Evolutionary conservation across 2,113 vertebrate genomes (phyloP).

Genomic region (Takifugu bimaculatus): DNA sequence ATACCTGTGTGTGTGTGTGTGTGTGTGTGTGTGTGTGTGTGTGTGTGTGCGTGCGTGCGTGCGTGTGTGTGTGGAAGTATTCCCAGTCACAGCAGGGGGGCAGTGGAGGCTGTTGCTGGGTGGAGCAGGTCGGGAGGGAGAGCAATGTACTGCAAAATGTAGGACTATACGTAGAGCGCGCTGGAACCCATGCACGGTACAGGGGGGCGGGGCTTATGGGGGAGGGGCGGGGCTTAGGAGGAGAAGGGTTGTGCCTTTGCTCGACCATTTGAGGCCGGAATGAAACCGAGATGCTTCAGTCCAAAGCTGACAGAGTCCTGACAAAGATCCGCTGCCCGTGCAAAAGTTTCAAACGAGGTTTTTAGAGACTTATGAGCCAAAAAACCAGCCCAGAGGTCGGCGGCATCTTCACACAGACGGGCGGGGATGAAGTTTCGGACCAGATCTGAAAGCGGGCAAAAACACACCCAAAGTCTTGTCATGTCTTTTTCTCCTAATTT

Average conservation of each 20-base stretch:
- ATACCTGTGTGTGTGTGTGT: conserved; percentile 34
- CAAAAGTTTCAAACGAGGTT: too few species aligned
- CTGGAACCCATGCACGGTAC: conserved; percentile 9
- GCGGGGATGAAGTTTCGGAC: too few species aligned
- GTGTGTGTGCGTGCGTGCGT: conserved; percentile 11
- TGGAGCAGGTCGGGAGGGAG: conserved; percentile 53
- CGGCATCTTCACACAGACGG: too few species aligned
- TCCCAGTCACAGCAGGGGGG: conserved; percentile 46
- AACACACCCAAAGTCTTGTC: too few species aligned
- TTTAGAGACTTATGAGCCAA: too few species aligned
- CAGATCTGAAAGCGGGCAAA: too few species aligned
- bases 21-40: conserved; percentile 38
- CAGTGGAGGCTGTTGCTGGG: conserved; percentile 61
- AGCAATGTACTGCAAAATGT: conserved; percentile 7
- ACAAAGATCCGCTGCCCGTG: too few species aligned
- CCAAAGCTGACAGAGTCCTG: too few species aligned
- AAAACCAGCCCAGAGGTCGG: too few species aligned
- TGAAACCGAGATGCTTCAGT: too few species aligned
- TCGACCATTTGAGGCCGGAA: too few species aligned
- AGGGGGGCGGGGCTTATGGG: neutral
- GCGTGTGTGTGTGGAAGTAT: conserved; percentile 37
- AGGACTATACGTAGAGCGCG: neutral
- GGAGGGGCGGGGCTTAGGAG: neutral
- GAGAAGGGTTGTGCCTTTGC: neutral
- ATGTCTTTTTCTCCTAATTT: too few species aligned